Evolutionary conservation across 1,140 invertebrate genomes (phyloP), one percentile per base, ranked within the genome.

Genomic region (Drosophila cardini): DNA sequence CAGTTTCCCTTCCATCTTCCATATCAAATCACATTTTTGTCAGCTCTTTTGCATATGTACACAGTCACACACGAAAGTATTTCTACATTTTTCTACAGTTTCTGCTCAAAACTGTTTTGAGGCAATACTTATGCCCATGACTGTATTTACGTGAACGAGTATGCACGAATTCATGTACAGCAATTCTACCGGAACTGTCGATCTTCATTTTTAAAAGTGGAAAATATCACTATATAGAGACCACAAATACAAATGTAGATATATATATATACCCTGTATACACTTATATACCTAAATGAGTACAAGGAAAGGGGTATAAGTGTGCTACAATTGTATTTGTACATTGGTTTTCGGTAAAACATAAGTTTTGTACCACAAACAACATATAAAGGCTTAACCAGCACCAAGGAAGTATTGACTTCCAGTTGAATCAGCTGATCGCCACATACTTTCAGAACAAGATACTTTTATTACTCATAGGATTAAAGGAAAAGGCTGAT

Each of bases 141-240:
- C 52, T 63, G 56, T 58, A 42, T 32, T n/a, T 34, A 57, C 40
- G 42, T 48, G 21, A 62, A 30, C 40, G 46, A 46, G 36, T 68
- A 53, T 62, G 38, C 55, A 70, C 46, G 46, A 68, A 68, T 72
- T 43, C 45, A 38, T 52, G 45, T 34, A 53, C 50, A 68, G 46
- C 69, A 81, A 69, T 69, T 52, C 52, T 72, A 85, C 84, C 84
- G 84, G 84, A 89, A 90, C 84, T 89, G 84, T 89, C 84, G 85
- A 89, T 89, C 84, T 89, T 89, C 84, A 89, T 89, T 90, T 89
- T 89, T 76, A 65, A 85, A 76, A 89, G 70, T 90, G 77, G 70
- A 80, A 74, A 67, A 61, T 61, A 72, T 76, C 57, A 68, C 50
- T 56, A 53, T 78, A 78, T 62, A 64, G 62, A 61, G 43, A 56